Evolutionary conservation across 2,113 vertebrate genomes (phyloP).

Genomic region (Upupa epops): DNA sequence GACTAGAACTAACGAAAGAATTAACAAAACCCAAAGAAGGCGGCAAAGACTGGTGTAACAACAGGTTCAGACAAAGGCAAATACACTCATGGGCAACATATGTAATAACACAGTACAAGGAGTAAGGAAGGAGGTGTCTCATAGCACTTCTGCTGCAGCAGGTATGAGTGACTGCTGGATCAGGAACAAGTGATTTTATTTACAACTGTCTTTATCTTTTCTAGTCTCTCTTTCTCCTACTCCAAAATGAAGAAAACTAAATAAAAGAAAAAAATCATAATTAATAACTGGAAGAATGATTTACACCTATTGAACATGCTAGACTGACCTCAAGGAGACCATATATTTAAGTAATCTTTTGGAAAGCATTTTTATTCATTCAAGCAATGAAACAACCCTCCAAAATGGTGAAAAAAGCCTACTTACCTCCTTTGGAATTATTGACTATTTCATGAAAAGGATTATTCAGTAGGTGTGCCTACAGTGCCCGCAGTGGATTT

Average conservation of each 20-base stretch:
- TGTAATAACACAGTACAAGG: not conserved
- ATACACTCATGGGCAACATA: not conserved
- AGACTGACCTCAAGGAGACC: not conserved
- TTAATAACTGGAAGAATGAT: not conserved
- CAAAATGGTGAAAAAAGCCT: not conserved
- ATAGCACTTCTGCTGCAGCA: not conserved
- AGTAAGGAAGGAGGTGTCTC: not conserved
- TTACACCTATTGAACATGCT: not conserved
- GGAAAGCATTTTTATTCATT: not conserved
- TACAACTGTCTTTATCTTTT: not conserved
- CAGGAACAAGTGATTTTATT: not conserved
- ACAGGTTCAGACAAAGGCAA: not conserved
- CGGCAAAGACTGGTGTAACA: not conserved
- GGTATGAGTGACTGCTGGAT: not conserved
- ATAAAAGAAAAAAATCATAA: not conserved
- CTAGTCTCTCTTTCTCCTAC: not conserved
- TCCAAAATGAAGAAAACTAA: not conserved
- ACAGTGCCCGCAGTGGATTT: not conserved
- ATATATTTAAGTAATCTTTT: not conserved
- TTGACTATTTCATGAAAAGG: not conserved
- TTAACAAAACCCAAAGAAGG: not conserved
- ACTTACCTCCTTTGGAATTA: not conserved
- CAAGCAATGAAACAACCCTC: not conserved
- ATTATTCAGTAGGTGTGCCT: not conserved
- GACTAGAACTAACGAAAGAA: not conserved